Conservation (phyloP, 2,113 vertebrate genomes). For the Nesospiza acunhae region DNA sequence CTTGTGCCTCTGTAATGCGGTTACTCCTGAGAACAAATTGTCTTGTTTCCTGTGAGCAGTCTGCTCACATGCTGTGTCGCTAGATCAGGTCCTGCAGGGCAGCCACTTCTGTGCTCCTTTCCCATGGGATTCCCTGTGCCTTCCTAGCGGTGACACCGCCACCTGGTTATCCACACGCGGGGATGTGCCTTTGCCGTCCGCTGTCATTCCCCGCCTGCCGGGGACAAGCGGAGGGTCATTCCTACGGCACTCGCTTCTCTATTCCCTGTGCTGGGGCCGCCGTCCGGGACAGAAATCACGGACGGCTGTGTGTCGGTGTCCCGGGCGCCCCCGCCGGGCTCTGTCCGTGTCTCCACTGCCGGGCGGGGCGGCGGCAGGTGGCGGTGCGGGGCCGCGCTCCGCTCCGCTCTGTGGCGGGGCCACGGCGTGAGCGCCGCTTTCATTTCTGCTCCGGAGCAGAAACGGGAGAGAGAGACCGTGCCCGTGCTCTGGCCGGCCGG, state of each 20-base stretch:
- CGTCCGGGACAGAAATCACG: not conserved
- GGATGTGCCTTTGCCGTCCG: rapidly evolving
- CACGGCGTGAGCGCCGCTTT: rapidly evolving
- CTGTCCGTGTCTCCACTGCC: rapidly evolving
- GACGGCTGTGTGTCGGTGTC: not conserved
- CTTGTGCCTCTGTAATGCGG: rapidly evolving
- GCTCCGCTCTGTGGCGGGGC: not conserved
- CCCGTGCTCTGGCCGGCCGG: rapidly evolving
- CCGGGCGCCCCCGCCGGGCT: too few relatives aligned
- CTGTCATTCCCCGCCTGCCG: too few relatives aligned
- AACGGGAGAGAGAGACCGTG: rapidly evolving
- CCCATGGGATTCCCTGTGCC: not conserved
- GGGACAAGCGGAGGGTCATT: not conserved
- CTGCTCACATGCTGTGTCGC: not conserved
- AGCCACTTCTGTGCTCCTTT: not conserved
- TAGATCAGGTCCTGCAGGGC: not conserved
- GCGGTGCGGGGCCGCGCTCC: not conserved
- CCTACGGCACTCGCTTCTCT: too few relatives aligned
- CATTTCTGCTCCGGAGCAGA: not conserved
- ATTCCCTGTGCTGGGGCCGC: not conserved
- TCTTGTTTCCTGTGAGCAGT: not conserved
- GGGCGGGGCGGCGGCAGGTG: slow-evolving; percentile 43
- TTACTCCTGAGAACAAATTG: not conserved
- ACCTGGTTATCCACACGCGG: rapidly evolving
- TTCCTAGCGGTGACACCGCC: not conserved